Percentiles rank a stretch among this genome's conserved stretches.
Evolutionary conservation across 2,888 invertebrate species (phyloP).

Genomic region (Nemotelus pantherinus): DNA sequence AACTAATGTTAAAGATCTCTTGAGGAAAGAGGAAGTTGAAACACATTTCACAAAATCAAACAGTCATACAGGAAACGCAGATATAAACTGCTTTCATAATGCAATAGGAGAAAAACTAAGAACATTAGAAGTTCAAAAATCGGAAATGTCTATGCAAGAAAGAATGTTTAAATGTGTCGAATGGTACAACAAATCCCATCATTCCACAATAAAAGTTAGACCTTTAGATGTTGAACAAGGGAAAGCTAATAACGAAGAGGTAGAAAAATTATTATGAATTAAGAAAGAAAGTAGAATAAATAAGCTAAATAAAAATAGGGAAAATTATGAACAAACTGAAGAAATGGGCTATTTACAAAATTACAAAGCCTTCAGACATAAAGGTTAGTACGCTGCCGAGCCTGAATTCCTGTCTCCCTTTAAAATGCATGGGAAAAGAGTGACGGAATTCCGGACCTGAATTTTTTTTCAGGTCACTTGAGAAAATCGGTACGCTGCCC

Average conservation of each 20-base stretch:
- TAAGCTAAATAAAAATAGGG: not conserved
- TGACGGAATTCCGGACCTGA: too few species aligned
- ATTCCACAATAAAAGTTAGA: slow-evolving; percentile 42
- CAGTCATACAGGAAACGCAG: slow-evolving; percentile 37
- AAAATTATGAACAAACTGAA: not conserved
- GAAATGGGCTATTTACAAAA: slow-evolving; percentile 44
- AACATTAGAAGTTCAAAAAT: slow-evolving; percentile 37
- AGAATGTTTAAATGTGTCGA: slow-evolving; percentile 44
- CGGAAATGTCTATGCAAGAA: slow-evolving; percentile 26
- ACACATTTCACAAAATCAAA: slow-evolving; percentile 26
- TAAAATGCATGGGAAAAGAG: too few species aligned
- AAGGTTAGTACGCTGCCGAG: too few species aligned
- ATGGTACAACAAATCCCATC: slow-evolving; percentile 35
- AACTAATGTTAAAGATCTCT: slow-evolving; percentile 34
- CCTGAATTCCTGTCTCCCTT: too few species aligned
- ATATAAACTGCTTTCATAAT: slow-evolving; percentile 23
- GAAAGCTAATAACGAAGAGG: slow-evolving; percentile 10
- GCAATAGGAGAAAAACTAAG: slow-evolving; percentile 21
- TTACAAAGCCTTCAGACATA: slow-evolving; percentile 47
- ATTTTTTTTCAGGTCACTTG: too few species aligned
- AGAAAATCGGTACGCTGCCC: too few species aligned
- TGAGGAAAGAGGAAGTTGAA: slow-evolving; percentile 9
- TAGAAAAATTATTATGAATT: not conserved
- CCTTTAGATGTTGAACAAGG: slow-evolving; percentile 40
- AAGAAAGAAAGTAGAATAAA: not conserved